Conservation (phyloP, 1,140 invertebrate genomes). For the Theocolax elegans region DNA sequence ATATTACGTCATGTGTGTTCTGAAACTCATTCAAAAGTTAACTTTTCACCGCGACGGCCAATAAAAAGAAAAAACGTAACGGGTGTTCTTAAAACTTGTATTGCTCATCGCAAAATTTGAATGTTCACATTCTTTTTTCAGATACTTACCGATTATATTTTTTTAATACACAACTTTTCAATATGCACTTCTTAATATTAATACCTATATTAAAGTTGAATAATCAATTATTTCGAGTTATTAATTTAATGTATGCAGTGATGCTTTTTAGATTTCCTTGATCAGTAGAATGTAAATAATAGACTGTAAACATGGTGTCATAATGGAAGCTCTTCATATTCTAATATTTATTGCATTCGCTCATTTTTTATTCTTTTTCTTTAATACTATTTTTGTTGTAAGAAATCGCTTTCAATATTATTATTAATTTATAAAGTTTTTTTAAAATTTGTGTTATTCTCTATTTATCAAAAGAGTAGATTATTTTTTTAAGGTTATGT, state of each 20-base stretch:
- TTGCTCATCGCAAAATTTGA: background rate
- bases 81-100: background rate
- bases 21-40: background rate
- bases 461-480: background rate
- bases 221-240: too few relatives aligned
- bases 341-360: constrained; percentile 66
- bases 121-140: too few relatives aligned
- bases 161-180: too few relatives aligned
- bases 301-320: constrained; percentile 20
- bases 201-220: too few relatives aligned
- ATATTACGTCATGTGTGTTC: constrained; percentile 54
- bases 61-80: background rate
- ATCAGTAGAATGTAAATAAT: background rate
- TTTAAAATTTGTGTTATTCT: too few relatives aligned
- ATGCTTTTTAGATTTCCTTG: background rate
- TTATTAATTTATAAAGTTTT: too few relatives aligned
- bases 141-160: too few relatives aligned
- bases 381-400: constrained; percentile 80
- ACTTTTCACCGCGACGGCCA: too few relatives aligned
- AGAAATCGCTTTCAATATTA: too few relatives aligned
- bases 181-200: too few relatives aligned
- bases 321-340: constrained; percentile 61
- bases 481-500: background rate
- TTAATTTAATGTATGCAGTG: too few relatives aligned
- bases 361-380: constrained; percentile 75